These are phyloP conservation scores for Saiga tatarica DNA, from an alignment of 2,113 vertebrate genomes.

Conservation along the genomic window DNA sequence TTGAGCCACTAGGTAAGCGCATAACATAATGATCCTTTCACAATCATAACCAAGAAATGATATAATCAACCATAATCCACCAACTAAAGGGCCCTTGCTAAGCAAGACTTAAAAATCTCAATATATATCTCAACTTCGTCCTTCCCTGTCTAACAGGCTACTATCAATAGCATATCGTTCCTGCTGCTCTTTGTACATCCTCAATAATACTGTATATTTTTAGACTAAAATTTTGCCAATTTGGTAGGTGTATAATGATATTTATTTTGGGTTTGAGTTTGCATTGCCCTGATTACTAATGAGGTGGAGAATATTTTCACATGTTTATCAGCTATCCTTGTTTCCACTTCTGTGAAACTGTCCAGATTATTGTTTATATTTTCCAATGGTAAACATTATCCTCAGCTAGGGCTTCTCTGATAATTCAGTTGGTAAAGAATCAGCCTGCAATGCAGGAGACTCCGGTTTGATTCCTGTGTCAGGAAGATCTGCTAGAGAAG, in stretches of 20 bases:
- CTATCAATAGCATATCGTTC: background rate
- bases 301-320: slow-evolving; percentile 26
- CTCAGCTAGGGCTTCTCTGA: background rate
- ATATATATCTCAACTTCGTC: background rate
- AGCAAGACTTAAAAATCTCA: background rate
- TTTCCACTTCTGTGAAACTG: background rate
- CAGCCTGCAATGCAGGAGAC: background rate
- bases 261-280: slow-evolving; percentile 52
- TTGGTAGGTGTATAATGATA: slow-evolving; percentile 6
- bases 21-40: background rate
- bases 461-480: background rate
- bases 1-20: background rate
- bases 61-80: background rate
- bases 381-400: background rate
- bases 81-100: background rate
- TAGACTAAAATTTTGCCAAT: slow-evolving; percentile 22
- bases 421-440: background rate
- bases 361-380: background rate
- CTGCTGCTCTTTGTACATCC: background rate
- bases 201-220: slow-evolving; percentile 21
- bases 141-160: background rate
- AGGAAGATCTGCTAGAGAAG: background rate
- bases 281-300: slow-evolving; percentile 42
- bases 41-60: background rate
- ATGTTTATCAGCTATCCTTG: slow-evolving; percentile 19